Evolutionary conservation across 2,113 vertebrate genomes (phyloP), one percentile per base, ranked within the genome.

Genomic region (Opisthocomus hoazin): DNA sequence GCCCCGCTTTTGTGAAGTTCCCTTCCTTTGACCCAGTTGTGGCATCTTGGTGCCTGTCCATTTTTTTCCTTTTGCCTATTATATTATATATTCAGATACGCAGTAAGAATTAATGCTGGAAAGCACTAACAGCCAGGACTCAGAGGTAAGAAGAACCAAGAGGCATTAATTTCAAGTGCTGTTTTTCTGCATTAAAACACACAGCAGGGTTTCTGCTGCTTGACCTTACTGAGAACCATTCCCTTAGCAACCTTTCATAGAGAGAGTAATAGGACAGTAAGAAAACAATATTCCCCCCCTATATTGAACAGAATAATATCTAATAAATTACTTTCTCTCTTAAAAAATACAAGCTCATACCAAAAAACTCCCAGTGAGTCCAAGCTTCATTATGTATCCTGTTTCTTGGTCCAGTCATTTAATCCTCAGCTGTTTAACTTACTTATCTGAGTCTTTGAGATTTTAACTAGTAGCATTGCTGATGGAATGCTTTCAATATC

Each of bases 191-290:
- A 75, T 94, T 96, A 94, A 94, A 86, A 83, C 65, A 77, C 95
- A 74, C 89, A 91, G 91, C 89, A 64, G 95, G 86, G 60, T 83
- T 92, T 90, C 95, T 91, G 53, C 93, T 92, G 92, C 74, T 95
- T 96, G 93, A 90, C 94, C 94, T 96, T 85, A 90, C 56, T 71
- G 78, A 94, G 90, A 93, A 48, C 53, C 76, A 95, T 96, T 97
- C 73, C 92, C 96, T 90, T 96, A 95, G 97, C 89, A 97, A 96
- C 96, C 51, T 93, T 95, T 97, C 91, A 94, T n/a, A 89, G 66
- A 64, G 29, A 5, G 41, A 92, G 51, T 81, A 87, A 91, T 89
- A 92, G 45, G 94, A 96, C 84, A 75, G 87, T 89, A 77, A 89
- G 76, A 81, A 96, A 96, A 94, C 30, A 54, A 7, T 84, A 53